These are phyloP conservation scores for Linnaemya vulpina DNA, from an alignment of 2,888 invertebrate species.

Conservation along the genomic window DNA sequence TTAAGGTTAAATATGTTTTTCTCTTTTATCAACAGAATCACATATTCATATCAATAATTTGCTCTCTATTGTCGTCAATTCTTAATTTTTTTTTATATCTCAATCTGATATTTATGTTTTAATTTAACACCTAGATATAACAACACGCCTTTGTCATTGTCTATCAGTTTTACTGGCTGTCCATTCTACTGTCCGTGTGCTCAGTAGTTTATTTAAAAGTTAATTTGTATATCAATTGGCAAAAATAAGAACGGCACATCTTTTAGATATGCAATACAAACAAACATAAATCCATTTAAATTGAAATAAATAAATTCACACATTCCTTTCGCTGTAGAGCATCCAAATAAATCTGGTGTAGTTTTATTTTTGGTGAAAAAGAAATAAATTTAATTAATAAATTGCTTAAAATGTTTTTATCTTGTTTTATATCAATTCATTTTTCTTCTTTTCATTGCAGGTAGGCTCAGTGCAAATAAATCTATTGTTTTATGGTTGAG, in stretches of 20 bases:
- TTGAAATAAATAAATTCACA: conserved; percentile 49
- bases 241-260: conserved; percentile 2
- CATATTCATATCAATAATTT: conserved; percentile 12
- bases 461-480: conserved; percentile 3
- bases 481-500: too few relatives aligned
- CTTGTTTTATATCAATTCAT: neutral
- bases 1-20: conserved; percentile 6
- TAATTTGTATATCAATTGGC: conserved; percentile 35
- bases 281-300: conserved; percentile 24
- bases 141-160: conserved; percentile 17
- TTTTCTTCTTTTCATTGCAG: conserved; percentile 26
- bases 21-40: neutral
- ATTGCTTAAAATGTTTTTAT: neutral
- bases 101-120: conserved; percentile 30
- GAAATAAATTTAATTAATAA: neutral
- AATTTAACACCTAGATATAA: conserved; percentile 2
- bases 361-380: conserved; percentile 23
- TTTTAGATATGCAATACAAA: neutral
- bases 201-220: conserved; percentile 48
- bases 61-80: conserved; percentile 34
- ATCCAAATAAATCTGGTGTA: conserved; percentile 38
- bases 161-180: neutral
- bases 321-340: conserved; percentile 39
- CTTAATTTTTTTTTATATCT: conserved; percentile 37
- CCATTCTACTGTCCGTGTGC: conserved; percentile 4